Conservation (phyloP, 2,888 invertebrate genomes). For the Hemaris fuciformis region DNA sequence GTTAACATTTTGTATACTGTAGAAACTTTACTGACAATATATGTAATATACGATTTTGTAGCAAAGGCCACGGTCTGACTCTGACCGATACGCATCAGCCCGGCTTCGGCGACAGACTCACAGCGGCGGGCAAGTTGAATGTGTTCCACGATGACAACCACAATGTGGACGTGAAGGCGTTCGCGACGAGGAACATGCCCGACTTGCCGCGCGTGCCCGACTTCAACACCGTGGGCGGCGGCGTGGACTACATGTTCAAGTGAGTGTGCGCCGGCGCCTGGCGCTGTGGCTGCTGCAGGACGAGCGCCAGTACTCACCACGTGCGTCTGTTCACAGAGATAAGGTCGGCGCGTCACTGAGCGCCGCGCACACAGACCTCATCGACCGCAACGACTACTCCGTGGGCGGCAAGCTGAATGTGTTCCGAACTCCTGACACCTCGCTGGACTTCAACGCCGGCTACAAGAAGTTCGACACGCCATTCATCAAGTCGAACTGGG, state of each 20-base stretch:
- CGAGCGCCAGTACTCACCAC: not conserved
- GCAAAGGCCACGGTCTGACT: constrained; percentile 47
- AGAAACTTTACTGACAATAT: not conserved
- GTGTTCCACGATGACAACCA: constrained; percentile 43
- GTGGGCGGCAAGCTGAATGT: constrained; percentile 14
- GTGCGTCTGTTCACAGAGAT: constrained; percentile 4
- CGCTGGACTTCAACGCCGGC: constrained; percentile 11
- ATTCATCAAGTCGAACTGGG: constrained; percentile 5
- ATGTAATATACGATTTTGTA: constrained; percentile 23
- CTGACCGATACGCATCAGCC: constrained; percentile 43
- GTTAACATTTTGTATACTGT: not conserved
- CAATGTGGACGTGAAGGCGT: constrained; percentile 51
- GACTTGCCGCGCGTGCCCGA: constrained; percentile 42
- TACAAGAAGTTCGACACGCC: constrained; percentile 14
- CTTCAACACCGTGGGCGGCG: constrained; percentile 55
- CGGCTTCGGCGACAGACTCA: constrained; percentile 40
- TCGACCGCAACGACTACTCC: constrained; percentile 14
- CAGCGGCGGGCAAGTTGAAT: constrained; percentile 43
- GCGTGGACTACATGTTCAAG: constrained; percentile 45
- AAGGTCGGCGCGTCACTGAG: constrained; percentile 13
- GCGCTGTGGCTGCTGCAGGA: not conserved
- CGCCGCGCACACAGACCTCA: constrained; percentile 8
- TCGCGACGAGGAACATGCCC: constrained; percentile 49
- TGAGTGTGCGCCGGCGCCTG: not conserved
- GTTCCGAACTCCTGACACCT: constrained; percentile 3